phyloP scores from a whole-genome alignment of 1,140 invertebrate species.

The honey bee (Apis mellifera) region DNA sequence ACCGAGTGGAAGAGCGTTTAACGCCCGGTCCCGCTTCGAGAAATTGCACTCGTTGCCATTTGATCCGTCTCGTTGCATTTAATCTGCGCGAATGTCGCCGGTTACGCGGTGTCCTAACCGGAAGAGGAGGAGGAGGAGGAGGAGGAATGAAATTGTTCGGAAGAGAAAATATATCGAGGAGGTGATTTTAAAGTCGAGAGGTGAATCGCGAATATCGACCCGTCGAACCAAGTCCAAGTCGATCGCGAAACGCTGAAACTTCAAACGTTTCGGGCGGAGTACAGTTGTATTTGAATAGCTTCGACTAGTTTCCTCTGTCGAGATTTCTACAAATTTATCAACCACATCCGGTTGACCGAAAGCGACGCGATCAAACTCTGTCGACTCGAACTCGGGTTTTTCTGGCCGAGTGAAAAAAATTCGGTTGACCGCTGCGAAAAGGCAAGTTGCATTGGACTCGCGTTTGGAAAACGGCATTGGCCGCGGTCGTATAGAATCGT shows the following conservation, averaged over 20 bases:
- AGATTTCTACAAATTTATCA: too few species aligned
- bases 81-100: slow-evolving; percentile 11
- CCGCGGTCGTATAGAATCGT: background rate
- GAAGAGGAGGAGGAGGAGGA: background rate
- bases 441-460: background rate
- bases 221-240: too few species aligned
- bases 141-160: background rate
- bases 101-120: background rate
- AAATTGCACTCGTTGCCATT: slow-evolving; percentile 23
- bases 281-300: too few species aligned
- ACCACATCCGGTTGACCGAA: too few species aligned
- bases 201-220: too few species aligned
- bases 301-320: too few species aligned
- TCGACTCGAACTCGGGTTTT: too few species aligned
- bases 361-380: too few species aligned
- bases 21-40: background rate
- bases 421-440: too few species aligned
- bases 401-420: too few species aligned
- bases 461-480: background rate
- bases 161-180: background rate
- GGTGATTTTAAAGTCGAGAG: background rate
- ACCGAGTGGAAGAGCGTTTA: slow-evolving; percentile 9
- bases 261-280: too few species aligned
- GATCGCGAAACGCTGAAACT: too few species aligned
- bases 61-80: slow-evolving; percentile 43